phyloP scores from a whole-genome alignment of 1,140 invertebrate species.

The Drosophila dunni region DNA sequence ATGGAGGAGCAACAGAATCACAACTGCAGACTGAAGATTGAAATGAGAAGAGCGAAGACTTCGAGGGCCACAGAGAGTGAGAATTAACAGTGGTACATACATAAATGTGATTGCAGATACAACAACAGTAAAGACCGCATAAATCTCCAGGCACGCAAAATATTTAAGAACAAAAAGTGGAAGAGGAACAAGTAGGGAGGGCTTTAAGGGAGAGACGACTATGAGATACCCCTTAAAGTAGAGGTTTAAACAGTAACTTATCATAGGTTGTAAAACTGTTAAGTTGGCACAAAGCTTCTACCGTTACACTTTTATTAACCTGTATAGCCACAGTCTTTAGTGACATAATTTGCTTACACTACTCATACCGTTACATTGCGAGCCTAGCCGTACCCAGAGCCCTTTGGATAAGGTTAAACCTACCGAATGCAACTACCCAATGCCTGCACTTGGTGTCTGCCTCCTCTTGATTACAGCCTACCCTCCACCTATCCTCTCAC shows the following conservation, averaged over 20 bases:
- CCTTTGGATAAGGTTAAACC: too few species aligned
- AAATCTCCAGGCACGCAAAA: slow-evolving; percentile 76
- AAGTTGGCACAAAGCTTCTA: too few species aligned
- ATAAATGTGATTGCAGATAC: slow-evolving; percentile 7
- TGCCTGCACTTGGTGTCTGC: slow-evolving; percentile 2
- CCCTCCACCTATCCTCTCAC: too few species aligned
- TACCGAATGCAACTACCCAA: slow-evolving; percentile 25
- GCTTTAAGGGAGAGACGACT: too few species aligned
- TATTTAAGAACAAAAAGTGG: slow-evolving; percentile 63
- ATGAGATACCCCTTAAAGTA: background rate
- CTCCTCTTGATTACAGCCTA: too few species aligned
- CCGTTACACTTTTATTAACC: too few species aligned
- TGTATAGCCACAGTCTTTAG: too few species aligned
- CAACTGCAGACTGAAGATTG: slow-evolving; percentile 15
- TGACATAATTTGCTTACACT: too few species aligned
- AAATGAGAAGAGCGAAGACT: slow-evolving; percentile 11
- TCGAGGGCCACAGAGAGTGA: slow-evolving; percentile 1
- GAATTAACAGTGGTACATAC: slow-evolving; percentile 9
- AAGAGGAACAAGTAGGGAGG: background rate
- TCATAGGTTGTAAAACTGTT: too few species aligned
- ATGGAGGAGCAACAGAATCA: slow-evolving; percentile 5
- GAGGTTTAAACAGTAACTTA: too few species aligned
- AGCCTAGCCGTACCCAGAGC: too few species aligned
- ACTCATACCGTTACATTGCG: too few species aligned
- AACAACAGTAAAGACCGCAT: slow-evolving; percentile 55